These are phyloP conservation scores for Capromys pilorides DNA, from an alignment of 2,797 vertebrate genomes.

Conservation along the genomic window DNA sequence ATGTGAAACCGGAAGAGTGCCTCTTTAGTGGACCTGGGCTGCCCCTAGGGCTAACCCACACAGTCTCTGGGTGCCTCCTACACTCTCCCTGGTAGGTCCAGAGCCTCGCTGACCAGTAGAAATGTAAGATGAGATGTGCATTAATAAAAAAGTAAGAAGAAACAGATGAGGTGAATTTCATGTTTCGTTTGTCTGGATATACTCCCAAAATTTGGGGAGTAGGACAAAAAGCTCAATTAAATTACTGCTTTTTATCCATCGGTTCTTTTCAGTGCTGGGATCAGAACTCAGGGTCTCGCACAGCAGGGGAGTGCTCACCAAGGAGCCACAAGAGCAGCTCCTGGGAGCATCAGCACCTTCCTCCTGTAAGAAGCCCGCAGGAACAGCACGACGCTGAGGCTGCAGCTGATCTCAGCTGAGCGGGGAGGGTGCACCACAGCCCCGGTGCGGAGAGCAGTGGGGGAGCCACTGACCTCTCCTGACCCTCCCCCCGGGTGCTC, in stretches of 20 bases:
- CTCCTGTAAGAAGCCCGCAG: neutral
- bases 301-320: neutral
- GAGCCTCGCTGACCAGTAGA: neutral
- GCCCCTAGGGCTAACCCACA: too few species aligned
- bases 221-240: neutral
- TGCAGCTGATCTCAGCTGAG: neutral
- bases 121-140: rapidly evolving
- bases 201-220: neutral
- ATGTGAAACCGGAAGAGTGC: neutral
- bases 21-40: neutral
- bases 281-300: neutral
- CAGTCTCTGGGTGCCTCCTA: neutral
- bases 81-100: rapidly evolving
- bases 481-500: too few species aligned
- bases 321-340: neutral
- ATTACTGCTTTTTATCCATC: neutral
- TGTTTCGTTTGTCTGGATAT: neutral
- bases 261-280: neutral
- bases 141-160: neutral
- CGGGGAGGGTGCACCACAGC: rapidly evolving
- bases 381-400: neutral
- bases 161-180: neutral
- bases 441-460: neutral
- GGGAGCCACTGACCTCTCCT: neutral
- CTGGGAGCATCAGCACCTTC: neutral